A percentile compares a stretch with the other conserved stretches of the same genome.
Evolutionary conservation across 2,797 vertebrate genomes (phyloP).

Genomic region (Gymnodraco acuticeps): DNA sequence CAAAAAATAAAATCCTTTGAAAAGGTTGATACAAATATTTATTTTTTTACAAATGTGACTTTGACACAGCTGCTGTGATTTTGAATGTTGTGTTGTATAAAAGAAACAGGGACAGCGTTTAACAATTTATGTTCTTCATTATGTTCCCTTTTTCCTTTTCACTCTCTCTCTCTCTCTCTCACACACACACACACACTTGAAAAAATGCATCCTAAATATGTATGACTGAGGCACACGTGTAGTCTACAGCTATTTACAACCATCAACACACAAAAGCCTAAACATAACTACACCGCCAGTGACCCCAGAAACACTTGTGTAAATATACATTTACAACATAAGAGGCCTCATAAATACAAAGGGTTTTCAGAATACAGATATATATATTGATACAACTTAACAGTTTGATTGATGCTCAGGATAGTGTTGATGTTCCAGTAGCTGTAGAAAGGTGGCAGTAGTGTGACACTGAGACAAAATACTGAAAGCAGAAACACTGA

Average conservation of each 20-base stretch:
- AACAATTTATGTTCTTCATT: slow-evolving; percentile 27
- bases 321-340: slow-evolving; percentile 57
- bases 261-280: slow-evolving; percentile 56
- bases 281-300: slow-evolving; percentile 58
- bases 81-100: slow-evolving; percentile 68
- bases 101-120: slow-evolving; percentile 53
- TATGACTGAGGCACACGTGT: slow-evolving; percentile 75
- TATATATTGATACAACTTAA: slow-evolving; percentile 40
- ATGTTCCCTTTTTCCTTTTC: slow-evolving; percentile 32
- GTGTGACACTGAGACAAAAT: slow-evolving; percentile 44
- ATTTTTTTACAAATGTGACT: slow-evolving; percentile 74
- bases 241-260: slow-evolving; percentile 63
- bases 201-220: slow-evolving; percentile 57
- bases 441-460: slow-evolving; percentile 68
- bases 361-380: slow-evolving; percentile 42
- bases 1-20: slow-evolving; percentile 35
- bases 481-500: slow-evolving; percentile 31
- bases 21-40: slow-evolving; percentile 78
- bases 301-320: slow-evolving; percentile 64
- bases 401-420: slow-evolving; percentile 12
- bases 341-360: slow-evolving; percentile 55
- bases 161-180: not conserved
- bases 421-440: slow-evolving; percentile 32
- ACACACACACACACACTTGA: slow-evolving; percentile 24
- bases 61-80: slow-evolving; percentile 68